Base-by-base conservation (phyloP, 2,797 vertebrate genomes). In the Sebastes iracundus region DNA sequence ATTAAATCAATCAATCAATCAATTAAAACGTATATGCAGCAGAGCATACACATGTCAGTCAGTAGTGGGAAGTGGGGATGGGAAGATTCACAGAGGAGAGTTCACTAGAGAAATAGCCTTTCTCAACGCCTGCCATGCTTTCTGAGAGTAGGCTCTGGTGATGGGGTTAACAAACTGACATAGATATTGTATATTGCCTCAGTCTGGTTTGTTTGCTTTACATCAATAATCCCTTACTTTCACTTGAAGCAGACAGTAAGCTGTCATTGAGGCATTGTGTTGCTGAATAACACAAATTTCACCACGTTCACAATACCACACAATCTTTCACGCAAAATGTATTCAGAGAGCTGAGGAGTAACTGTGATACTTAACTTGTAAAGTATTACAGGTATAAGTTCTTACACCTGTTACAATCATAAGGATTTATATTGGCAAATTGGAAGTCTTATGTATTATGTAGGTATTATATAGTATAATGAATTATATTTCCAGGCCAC, bases 91-190 rank as follows among this genome's bases (percentile, higher is more conserved):
- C 6, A 2, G 13, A 35, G 46, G 12, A 18, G n/a, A 32, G 32
- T 42, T 80, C 16, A 67, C 10, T 16, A 20, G 30, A 61, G 62
- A 79, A 52, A 46, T 5, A 12, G 56, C n/a, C 49, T 62, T 59
- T 28, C 49, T 64, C n/a, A 25, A 14, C 5, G 49, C 10, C 65
- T 20, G 64, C 35, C 7, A 6, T 46, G 61, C 53, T 33, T 35
- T 65, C 13, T 71, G 52, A 42, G 27, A n/a, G 55, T 4, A 16
- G 5, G 22, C 32, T 55, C 3, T 25, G 20, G 30, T 55, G n/a
- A 56, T 10, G 2, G 25, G 53, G 60, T 79, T 22, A 76, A 67
- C 53, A 75, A 71, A 83, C 75, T 79, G 28, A 64, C 49, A 11
- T 65, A 35, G 7, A 59, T 61, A 49, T 64, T 79, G 66, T 22